Conservation (phyloP, 1,140 invertebrate species). For the Limonius californicus region DNA sequence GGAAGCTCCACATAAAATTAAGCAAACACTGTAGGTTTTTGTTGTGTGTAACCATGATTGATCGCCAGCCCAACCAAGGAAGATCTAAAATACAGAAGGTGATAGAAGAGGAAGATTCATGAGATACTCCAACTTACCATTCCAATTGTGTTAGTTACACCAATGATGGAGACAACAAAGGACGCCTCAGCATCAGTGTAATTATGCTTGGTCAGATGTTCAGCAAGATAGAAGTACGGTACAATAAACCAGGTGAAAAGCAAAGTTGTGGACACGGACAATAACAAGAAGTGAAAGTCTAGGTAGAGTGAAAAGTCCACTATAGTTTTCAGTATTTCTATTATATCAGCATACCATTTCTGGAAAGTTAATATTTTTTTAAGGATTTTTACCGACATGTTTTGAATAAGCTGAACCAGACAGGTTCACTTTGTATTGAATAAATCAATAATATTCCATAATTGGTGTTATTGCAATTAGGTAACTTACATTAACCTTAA, state of each 20-base stretch:
- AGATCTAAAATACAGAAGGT: slow-evolving; percentile 67
- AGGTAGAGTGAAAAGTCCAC: slow-evolving; percentile 78
- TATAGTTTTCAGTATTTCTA: slow-evolving; percentile 68
- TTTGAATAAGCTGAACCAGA: no score
- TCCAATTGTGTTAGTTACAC: slow-evolving; percentile 84
- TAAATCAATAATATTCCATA: no score
- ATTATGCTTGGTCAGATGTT: slow-evolving; percentile 59
- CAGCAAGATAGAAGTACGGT: slow-evolving; percentile 84
- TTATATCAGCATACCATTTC: slow-evolving; percentile 72
- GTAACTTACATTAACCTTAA: background rate
- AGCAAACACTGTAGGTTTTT: slow-evolving; percentile 74
- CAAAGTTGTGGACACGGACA: slow-evolving; percentile 78
- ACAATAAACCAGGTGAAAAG: slow-evolving; percentile 88
- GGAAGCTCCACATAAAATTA: slow-evolving; percentile 69
- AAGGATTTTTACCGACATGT: no score
- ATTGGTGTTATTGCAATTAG: slow-evolving; percentile 2
- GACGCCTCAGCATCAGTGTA: slow-evolving; percentile 71
- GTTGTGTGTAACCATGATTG: slow-evolving; percentile 79
- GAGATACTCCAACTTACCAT: no score
- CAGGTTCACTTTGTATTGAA: no score
- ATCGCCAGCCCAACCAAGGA: slow-evolving; percentile 86
- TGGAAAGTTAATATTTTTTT: slow-evolving; percentile 49
- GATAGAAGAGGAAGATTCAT: no score
- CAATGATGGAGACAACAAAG: slow-evolving; percentile 73
- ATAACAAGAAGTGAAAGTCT: slow-evolving; percentile 73